Percentiles rank a stretch among this genome's conserved stretches.
Evolutionary conservation across 2,888 invertebrate genomes (phyloP).

Genomic region (Macrostomum cliftonense): DNA sequence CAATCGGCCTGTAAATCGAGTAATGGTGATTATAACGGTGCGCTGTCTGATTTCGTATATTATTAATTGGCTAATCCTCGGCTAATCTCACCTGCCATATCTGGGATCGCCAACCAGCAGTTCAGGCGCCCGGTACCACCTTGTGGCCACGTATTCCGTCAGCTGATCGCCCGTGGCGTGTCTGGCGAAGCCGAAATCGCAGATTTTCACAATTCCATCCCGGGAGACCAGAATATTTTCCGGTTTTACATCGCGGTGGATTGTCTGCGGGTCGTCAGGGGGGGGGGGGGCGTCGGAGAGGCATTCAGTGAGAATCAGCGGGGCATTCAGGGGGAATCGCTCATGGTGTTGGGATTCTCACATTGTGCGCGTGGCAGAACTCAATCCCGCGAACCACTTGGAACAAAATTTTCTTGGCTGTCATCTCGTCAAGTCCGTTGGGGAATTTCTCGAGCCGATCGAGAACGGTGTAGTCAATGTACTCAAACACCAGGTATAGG

Average conservation of each 20-base stretch:
- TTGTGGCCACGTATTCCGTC: constrained; percentile 67
- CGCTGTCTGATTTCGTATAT: too few species aligned
- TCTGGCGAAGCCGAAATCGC: constrained; percentile 71
- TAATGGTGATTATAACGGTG: too few species aligned
- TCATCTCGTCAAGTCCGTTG: constrained; percentile 53
- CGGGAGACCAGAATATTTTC: constrained; percentile 62
- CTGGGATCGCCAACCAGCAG: constrained; percentile 57
- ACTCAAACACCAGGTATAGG: constrained; percentile 70
- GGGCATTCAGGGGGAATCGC: too few species aligned
- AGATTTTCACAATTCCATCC: constrained; percentile 63
- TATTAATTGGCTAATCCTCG: too few species aligned
- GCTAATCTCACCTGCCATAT: constrained; percentile 45
- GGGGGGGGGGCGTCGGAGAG: too few species aligned
- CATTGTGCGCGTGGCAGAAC: constrained; percentile 65
- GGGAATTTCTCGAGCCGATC: constrained; percentile 59
- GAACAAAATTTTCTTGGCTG: constrained; percentile 54
- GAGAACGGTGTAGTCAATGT: constrained; percentile 61
- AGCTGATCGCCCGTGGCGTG: constrained; percentile 52
- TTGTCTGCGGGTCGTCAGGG: constrained; percentile 38
- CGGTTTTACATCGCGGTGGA: constrained; percentile 71
- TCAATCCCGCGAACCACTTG: constrained; percentile 50
- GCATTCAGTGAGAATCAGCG: too few species aligned
- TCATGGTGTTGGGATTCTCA: constrained; percentile 37
- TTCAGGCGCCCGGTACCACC: constrained; percentile 74
- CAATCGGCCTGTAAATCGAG: constrained; percentile 43